Evolutionary conservation across 2,888 invertebrate species (phyloP), one percentile per base, ranked within the genome.

Genomic region (Ernsta delagoae): DNA sequence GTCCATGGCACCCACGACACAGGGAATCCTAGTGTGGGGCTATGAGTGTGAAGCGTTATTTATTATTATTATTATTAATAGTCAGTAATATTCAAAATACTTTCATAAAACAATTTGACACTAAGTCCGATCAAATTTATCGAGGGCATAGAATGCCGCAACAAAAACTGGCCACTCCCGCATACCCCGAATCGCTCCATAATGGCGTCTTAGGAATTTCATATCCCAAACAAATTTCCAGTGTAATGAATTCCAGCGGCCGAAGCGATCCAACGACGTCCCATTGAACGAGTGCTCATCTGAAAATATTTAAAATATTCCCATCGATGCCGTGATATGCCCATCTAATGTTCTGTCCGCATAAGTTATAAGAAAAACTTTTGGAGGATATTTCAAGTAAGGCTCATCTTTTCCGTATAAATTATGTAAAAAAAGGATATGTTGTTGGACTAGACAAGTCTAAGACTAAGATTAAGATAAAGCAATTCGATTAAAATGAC

Each of bases 201-300:
- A 70, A 70, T 78, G 77, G 78, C 82, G 77, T 82, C 84, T 82
- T 75, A 78, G 80, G 88, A 89, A 90, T 89, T 89, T 88, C 87
- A 88, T 87, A 88, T 88, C 80, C 80, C 82, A 85, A 86, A 88
- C 85, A 85, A 86, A 87, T 86, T 88, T 86, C 80, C 79, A 79
- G 76, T 78, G 81, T 84, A 85, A 86, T 86, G 84, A 86, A 88
- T 88, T 87, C 84, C 81, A 70, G 72, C 70, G 75, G 75, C 78
- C 48, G 39, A 59, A 41, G 43, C 59, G 59, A 60, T 54, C 65
- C 70, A 8, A n/a, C n/a, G n/a, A n/a, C n/a, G n/a, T n/a, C n/a
- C n/a, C n/a, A n/a, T n/a, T n/a, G n/a, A n/a, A n/a, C n/a, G n/a
- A n/a, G n/a, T n/a, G n/a, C n/a, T n/a, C n/a, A n/a, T n/a, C n/a